Base-by-base conservation (phyloP, 2,888 invertebrate species). In the Volucella bombylans region DNA sequence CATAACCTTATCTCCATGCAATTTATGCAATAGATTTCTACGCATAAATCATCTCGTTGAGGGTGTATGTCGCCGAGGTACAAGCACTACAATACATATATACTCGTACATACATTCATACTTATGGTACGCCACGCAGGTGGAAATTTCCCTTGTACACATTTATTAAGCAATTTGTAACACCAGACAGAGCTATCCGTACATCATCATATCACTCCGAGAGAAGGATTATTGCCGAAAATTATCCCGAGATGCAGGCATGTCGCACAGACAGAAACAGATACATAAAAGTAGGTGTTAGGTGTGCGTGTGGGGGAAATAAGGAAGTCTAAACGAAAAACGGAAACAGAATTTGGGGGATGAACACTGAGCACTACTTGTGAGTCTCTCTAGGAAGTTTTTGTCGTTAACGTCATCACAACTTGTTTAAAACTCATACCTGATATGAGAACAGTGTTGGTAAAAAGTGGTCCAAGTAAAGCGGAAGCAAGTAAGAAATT, bases 121-220 rank as follows among this genome's bases (percentile, higher is more conserved):
- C 3, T 4, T 23, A 23, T 23, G 4, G 23, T 4, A 23, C 4
- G 4, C 23, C 2, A 31, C 69, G 47, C 74, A 80, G 74, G 80
- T 80, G 69, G 47, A 74, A 55, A 15, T 71, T 74, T 80, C 67
- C 50, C 72, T n/a, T 83, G 82, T 83, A 83, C 69, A 74, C 83
- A 80, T 83, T 79, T 83, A 79, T 80, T 83, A 74, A 80, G 74
- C 69, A 83, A 80, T 83, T 80, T 83, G 80, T 80, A 80, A 73
- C 79, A 73, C 82, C 69, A 83, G 73, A 79, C 79, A 69, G 65
- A 69, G 59, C 52, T 65, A 65, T 68, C 45, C 55, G 55, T 68
- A 59, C 69, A 54, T 47, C 69, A 69, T 64, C 77, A 67, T 54
- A 62, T 12, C 23, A 50, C 52, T 15, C 15, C 18, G 14, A 55